Conservation (phyloP, 2,113 vertebrate species). For the Porphyrio hochstetteri region DNA sequence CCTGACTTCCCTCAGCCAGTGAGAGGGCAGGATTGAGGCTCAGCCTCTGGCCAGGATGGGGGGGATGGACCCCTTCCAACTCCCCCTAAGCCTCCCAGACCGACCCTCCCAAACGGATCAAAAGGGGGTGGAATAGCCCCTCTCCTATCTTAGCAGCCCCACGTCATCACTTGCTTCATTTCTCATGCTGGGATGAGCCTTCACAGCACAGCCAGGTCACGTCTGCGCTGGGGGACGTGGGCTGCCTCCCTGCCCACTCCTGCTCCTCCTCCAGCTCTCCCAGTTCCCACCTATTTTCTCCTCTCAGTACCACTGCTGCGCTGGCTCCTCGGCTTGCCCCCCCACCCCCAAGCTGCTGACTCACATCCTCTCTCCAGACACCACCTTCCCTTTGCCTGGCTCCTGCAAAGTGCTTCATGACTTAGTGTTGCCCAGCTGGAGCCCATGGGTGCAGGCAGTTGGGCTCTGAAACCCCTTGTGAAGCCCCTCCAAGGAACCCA, state of each 20-base stretch:
- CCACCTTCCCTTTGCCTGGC: not conserved
- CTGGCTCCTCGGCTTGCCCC: not conserved
- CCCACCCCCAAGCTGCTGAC: conserved; percentile 30
- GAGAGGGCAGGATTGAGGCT: not conserved
- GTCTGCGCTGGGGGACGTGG: rapidly evolving
- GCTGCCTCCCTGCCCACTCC: not conserved
- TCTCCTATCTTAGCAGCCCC: not conserved
- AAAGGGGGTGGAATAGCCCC: not conserved
- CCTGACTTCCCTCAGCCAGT: not conserved
- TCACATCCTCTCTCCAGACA: conserved; percentile 35
- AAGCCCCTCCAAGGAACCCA: not conserved
- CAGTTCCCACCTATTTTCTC: not conserved
- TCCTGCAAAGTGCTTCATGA: not conserved
- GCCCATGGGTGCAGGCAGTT: not conserved
- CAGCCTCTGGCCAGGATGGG: not conserved
- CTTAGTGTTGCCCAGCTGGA: not conserved
- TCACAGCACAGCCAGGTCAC: not conserved
- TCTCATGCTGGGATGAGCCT: not conserved
- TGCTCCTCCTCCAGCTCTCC: not conserved
- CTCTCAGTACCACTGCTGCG: rapidly evolving
- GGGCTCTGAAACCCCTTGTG: rapidly evolving
- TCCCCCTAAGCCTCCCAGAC: not conserved
- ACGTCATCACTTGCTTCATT: not conserved
- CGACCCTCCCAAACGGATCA: not conserved
- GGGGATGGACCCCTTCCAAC: not conserved